These are phyloP conservation scores for Bufo gargarizans DNA, from an alignment of 2,113 vertebrate genomes.

Conservation along the genomic window DNA sequence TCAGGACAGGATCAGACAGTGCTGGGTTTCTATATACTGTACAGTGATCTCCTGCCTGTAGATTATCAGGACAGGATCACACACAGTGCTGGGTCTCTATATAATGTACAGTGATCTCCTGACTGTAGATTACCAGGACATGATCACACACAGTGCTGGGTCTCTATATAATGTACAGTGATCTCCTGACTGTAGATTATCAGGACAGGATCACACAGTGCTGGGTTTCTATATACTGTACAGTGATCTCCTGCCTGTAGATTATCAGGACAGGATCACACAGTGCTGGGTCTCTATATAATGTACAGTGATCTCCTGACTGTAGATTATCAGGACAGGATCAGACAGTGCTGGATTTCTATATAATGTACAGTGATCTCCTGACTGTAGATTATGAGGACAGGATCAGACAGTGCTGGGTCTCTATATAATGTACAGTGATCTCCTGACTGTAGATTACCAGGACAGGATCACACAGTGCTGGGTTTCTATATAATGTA, in stretches of 20 bases:
- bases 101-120: slow-evolving; percentile 13
- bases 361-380: neutral
- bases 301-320: neutral
- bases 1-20: neutral
- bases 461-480: neutral
- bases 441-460: neutral
- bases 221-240: neutral
- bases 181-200: slow-evolving; percentile 2
- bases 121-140: neutral
- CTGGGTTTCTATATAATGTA: neutral
- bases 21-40: neutral
- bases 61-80: neutral
- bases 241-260: neutral
- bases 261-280: slow-evolving; percentile 1
- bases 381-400: neutral
- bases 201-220: neutral
- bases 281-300: neutral
- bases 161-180: neutral
- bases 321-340: neutral
- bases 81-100: neutral
- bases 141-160: neutral
- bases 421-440: neutral
- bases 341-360: neutral
- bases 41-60: neutral
- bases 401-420: neutral